Conservation (phyloP, 2,888 invertebrate genomes). For the Lepidonotus clava region DNA sequence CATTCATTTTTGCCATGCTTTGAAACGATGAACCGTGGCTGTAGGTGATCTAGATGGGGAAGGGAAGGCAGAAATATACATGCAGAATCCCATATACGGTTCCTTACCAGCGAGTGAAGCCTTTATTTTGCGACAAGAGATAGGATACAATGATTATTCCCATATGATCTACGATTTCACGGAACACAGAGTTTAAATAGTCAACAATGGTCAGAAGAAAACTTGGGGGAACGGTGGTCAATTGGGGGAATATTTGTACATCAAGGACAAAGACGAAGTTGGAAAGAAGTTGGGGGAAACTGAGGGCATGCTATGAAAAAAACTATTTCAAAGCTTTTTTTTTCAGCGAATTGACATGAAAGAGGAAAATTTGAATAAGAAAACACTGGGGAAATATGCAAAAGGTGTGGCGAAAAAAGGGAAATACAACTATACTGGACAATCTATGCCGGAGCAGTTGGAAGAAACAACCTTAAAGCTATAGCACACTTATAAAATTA, state of each 20-base stretch:
- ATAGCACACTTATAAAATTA: too few relatives aligned
- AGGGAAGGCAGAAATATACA: neutral
- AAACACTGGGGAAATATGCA: too few relatives aligned
- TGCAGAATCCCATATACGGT: slow-evolving; percentile 42
- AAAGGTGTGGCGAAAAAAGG: too few relatives aligned
- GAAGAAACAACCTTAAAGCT: too few relatives aligned
- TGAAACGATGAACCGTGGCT: neutral
- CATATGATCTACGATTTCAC: slow-evolving; percentile 27
- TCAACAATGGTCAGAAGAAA: neutral
- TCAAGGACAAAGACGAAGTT: neutral
- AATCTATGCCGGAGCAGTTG: too few relatives aligned
- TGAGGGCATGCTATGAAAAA: too few relatives aligned
- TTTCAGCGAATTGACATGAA: too few relatives aligned
- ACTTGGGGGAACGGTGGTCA: neutral
- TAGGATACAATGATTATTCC: slow-evolving; percentile 17
- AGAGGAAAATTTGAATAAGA: too few relatives aligned
- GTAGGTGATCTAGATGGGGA: slow-evolving; percentile 15
- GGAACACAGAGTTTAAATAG: neutral
- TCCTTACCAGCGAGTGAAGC: slow-evolving; percentile 42
- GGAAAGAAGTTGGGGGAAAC: neutral
- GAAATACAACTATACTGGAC: too few relatives aligned
- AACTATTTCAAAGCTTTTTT: too few relatives aligned
- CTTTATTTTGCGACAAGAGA: slow-evolving; percentile 48
- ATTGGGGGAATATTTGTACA: neutral
- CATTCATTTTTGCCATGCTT: slow-evolving; percentile 54